Evolutionary conservation across 2,113 vertebrate species (phyloP).

Genomic region (Antennarius striatus): DNA sequence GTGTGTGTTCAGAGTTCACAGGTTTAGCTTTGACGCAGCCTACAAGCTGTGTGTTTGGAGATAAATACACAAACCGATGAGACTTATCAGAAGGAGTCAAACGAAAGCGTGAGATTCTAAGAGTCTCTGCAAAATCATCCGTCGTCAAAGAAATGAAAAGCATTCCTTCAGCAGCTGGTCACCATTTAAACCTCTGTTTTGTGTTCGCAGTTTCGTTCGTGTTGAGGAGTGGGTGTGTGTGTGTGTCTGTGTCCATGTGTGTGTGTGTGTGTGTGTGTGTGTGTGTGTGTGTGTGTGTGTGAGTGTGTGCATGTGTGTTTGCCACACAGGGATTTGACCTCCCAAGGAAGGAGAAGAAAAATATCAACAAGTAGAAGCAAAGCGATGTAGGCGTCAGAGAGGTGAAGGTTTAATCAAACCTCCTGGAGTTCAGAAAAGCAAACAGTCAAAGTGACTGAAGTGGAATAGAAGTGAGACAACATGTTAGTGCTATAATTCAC

Average conservation of each 20-base stretch:
- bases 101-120: constrained; percentile 3
- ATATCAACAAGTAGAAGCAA: neutral
- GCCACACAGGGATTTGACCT: constrained; percentile 11
- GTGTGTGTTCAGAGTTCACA: constrained; percentile 25
- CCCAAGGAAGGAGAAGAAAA: neutral
- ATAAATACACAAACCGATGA: neutral
- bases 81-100: neutral
- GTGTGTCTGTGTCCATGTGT: constrained; percentile 5
- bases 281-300: constrained; percentile 18
- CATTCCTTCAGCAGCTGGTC: constrained; percentile 74
- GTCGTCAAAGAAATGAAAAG: constrained; percentile 28
- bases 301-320: constrained; percentile 16
- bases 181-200: constrained; percentile 63
- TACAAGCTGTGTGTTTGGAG: neutral
- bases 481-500: no score
- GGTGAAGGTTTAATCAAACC: constrained; percentile 4
- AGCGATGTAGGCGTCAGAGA: neutral
- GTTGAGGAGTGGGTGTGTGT: no score
- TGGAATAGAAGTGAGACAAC: no score
- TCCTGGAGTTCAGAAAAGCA: neutral
- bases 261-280: constrained; percentile 4
- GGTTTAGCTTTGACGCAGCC: constrained; percentile 46
- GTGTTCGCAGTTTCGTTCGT: constrained; percentile 16
- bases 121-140: constrained; percentile 13
- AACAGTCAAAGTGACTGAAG: no score